These are phyloP conservation scores for Gymnopithys bicolor DNA, from an alignment of 2,797 vertebrate species.

Conservation along the genomic window DNA sequence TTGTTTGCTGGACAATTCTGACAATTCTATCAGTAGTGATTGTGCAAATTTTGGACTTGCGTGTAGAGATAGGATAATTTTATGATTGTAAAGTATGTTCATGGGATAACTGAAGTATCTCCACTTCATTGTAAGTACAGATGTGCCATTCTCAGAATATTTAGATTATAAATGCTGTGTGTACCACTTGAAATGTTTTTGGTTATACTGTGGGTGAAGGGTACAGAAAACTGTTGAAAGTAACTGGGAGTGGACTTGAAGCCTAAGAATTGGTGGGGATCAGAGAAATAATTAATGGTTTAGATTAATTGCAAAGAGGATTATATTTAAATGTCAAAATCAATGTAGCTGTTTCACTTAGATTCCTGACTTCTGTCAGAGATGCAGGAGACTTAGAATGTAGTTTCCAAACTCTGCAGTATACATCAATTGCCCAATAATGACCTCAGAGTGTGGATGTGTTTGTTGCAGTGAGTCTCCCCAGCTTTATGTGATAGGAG, in stretches of 20 bases:
- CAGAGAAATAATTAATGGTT: background rate
- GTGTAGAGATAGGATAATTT: background rate
- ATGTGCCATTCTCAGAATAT: background rate
- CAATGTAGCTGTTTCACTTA: background rate
- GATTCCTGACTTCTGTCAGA: background rate
- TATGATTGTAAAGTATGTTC: background rate
- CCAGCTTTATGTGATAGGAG: background rate
- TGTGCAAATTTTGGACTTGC: background rate
- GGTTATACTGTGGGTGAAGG: background rate
- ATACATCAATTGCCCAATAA: fast-evolving
- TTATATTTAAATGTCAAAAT: background rate
- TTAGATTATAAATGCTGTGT: background rate
- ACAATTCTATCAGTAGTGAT: background rate
- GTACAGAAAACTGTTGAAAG: background rate
- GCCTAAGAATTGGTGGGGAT: background rate
- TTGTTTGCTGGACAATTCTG: background rate
- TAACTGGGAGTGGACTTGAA: background rate
- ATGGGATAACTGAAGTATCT: background rate
- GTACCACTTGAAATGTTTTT: background rate
- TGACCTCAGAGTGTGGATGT: background rate
- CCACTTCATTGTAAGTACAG: background rate
- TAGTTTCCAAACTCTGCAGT: background rate
- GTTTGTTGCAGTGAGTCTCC: background rate
- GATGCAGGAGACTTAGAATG: background rate
- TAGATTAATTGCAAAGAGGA: background rate